Base-by-base conservation (phyloP, 2,888 invertebrate genomes). In the Parnassius smintheus region DNA sequence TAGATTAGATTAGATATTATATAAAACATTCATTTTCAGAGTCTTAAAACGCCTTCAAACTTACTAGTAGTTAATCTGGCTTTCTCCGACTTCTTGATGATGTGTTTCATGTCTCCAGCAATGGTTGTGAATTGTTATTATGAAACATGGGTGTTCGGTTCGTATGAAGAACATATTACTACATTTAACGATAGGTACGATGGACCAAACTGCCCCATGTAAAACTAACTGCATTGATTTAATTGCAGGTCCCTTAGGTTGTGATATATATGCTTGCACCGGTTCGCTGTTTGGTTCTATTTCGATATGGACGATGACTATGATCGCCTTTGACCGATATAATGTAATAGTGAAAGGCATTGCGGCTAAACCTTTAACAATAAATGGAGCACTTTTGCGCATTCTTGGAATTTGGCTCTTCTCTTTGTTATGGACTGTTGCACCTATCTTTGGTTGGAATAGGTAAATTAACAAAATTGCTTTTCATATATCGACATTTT, bases 291-390 rank as follows among this genome's bases (percentile, higher is more conserved):
- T 96, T 78, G 98, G 98, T 66, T 96, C 97, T 81, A 94, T 94
- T 73, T 98, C 98, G 65, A 98, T 98, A 78, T 98, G 97, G 96
- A 96, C 97, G 44, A 97, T 98, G 96, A 95, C 96, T 13, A 95
- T 96, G 94, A 98, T 98, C 73, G 96, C 98, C 63, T 93, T 97
- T 77, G 98, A 98, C 84, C 94, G 98, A 72, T 98, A 98, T 93
- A 97, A 97, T 82, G 98, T 98, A 64, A 98, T 98, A 80, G 98
- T 98, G 49, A 97, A 97, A 86, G 96, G 97, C 73, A 93, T 98
- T 74, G 94, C 97, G 60, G 98, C 96, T 12, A 95, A 96, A 75
- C 97, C 97, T 35, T 93, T 98, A 93, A 96, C 96, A 59, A 96
- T 95, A 77, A 96, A 95, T 73, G 94, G 95, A 68, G 96, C 97